phyloP scores from a whole-genome alignment of 1,140 invertebrate species.

The Gryllus bimaculatus region DNA sequence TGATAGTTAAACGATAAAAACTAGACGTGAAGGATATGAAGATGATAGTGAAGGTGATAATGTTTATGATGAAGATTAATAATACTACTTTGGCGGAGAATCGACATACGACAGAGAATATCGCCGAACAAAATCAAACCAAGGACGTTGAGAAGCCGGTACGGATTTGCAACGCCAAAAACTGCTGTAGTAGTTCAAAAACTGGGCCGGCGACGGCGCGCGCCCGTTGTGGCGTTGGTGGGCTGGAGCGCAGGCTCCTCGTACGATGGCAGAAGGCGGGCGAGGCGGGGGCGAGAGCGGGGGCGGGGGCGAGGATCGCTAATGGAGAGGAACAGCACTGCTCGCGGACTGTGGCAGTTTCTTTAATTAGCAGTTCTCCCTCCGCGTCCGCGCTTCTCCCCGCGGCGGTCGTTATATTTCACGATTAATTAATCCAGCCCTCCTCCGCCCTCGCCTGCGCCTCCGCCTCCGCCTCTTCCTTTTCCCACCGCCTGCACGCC shows the following conservation, averaged over 20 bases:
- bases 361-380: slow-evolving; percentile 1
- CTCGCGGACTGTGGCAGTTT: background rate
- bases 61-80: too few species aligned
- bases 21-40: too few species aligned
- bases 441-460: background rate
- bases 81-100: too few species aligned
- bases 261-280: background rate
- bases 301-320: background rate
- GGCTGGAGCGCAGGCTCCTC: background rate
- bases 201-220: too few species aligned
- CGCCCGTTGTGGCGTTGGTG: too few species aligned
- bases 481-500: background rate
- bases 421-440: slow-evolving; percentile 4
- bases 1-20: too few species aligned
- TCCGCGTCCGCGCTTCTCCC: background rate
- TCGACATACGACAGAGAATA: too few species aligned
- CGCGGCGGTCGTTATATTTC: background rate
- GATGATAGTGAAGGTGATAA: too few species aligned
- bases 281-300: background rate
- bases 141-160: too few species aligned
- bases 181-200: too few species aligned
- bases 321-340: background rate
- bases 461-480: background rate
- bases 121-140: too few species aligned
- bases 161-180: too few species aligned